These are phyloP conservation scores for Lemur catta DNA, from an alignment of 2,797 vertebrate species.

Conservation along the genomic window DNA sequence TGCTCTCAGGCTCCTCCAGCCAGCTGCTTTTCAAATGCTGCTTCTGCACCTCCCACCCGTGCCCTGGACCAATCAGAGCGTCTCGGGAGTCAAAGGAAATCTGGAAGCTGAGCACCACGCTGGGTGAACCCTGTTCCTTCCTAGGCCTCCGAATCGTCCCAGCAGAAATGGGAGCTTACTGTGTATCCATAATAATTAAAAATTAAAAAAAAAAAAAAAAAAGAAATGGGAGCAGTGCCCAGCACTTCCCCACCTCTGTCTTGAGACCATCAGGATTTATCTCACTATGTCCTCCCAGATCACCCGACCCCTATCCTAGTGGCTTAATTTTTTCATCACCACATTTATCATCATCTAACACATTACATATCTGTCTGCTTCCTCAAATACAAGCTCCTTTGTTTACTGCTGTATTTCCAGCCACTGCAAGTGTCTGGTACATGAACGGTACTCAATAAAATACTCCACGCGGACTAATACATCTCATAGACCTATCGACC, in stretches of 20 bases:
- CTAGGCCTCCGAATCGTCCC: not conserved
- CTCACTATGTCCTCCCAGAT: not conserved
- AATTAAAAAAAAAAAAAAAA: not conserved
- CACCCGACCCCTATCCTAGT: fast-evolving
- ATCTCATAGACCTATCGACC: not conserved
- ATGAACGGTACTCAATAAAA: not conserved
- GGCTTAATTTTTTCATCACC: not conserved
- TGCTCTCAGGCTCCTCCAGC: too few relatives aligned
- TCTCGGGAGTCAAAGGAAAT: not conserved
- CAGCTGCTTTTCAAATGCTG: not conserved
- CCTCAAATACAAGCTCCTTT: not conserved
- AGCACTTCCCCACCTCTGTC: not conserved
- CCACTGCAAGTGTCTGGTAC: not conserved
- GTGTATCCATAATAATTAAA: not conserved
- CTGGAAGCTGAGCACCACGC: not conserved
- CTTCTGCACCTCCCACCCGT: not conserved
- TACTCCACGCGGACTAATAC: not conserved
- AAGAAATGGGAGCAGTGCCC: not conserved
- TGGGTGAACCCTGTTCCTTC: not conserved
- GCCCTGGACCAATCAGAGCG: too few relatives aligned
- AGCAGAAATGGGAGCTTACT: not conserved
- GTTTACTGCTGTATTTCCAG: not conserved
- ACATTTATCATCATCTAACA: not conserved
- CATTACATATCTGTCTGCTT: not conserved
- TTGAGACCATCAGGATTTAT: not conserved